Percentiles rank a stretch among this genome's conserved stretches.
phyloP scores from a whole-genome alignment of 2,797 vertebrate genomes.

The Parambassis ranga region DNA sequence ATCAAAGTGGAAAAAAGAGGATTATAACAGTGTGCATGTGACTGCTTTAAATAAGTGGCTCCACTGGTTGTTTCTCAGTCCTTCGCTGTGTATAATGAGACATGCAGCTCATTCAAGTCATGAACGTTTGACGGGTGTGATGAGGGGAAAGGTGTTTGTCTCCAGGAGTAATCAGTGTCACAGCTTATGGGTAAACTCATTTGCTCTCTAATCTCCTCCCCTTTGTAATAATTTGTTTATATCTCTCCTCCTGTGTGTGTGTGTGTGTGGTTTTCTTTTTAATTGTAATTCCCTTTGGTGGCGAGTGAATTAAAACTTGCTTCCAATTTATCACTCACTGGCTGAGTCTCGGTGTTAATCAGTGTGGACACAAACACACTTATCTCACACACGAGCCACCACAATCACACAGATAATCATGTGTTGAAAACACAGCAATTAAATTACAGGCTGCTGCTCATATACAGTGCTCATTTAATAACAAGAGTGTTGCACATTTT shows the following conservation, averaged over 20 bases:
- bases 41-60: slow-evolving; percentile 14
- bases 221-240: slow-evolving; percentile 60
- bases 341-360: slow-evolving; percentile 56
- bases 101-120: slow-evolving; percentile 17
- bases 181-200: slow-evolving; percentile 61
- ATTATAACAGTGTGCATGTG: background rate
- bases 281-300: slow-evolving; percentile 45
- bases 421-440: slow-evolving; percentile 34
- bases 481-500: slow-evolving; percentile 6
- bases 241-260: background rate
- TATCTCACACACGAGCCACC: slow-evolving; percentile 5
- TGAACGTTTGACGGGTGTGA: slow-evolving; percentile 33
- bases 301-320: slow-evolving; percentile 57
- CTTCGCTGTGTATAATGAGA: slow-evolving; percentile 15
- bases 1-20: background rate
- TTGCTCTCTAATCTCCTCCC: slow-evolving; percentile 57
- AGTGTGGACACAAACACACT: slow-evolving; percentile 31
- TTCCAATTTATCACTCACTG: slow-evolving; percentile 56
- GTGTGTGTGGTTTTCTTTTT: slow-evolving; percentile 13
- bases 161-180: slow-evolving; percentile 60
- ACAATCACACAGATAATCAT: slow-evolving; percentile 24
- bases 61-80: background rate
- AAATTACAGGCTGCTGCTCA: slow-evolving; percentile 2
- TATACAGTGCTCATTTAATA: slow-evolving; percentile 15
- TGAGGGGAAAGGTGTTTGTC: slow-evolving; percentile 52